These are phyloP conservation scores for Eilema griseolum DNA, from an alignment of 2,888 invertebrate species.

Conservation along the genomic window DNA sequence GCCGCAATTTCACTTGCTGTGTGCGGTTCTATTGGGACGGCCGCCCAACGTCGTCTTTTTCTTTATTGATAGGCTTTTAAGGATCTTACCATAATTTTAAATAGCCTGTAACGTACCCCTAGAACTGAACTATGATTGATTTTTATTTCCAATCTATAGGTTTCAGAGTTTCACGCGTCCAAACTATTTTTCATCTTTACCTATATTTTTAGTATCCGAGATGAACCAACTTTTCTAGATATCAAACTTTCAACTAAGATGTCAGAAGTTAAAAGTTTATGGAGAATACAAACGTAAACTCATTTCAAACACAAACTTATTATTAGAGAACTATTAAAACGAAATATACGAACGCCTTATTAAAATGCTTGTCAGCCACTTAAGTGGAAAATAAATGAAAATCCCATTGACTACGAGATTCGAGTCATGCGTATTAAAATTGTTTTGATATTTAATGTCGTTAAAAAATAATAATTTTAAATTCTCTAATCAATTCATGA, in stretches of 20 bases:
- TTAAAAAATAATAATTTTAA: too few relatives aligned
- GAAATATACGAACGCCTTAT: neutral
- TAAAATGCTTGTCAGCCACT: too few relatives aligned
- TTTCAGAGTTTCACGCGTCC: too few relatives aligned
- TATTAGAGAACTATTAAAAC: neutral
- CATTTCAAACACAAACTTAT: neutral
- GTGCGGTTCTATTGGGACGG: neutral
- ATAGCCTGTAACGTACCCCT: neutral
- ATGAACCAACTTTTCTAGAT: neutral
- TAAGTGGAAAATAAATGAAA: too few relatives aligned
- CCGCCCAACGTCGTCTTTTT: neutral
- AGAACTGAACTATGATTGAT: too few relatives aligned
- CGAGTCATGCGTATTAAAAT: too few relatives aligned
- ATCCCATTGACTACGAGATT: too few relatives aligned
- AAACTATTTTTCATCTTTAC: too few relatives aligned
- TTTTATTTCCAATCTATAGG: too few relatives aligned
- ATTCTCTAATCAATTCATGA: too few relatives aligned
- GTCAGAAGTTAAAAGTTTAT: neutral
- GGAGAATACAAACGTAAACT: neutral
- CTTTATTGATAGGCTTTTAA: neutral
- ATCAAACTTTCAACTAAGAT: neutral
- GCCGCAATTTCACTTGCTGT: neutral
- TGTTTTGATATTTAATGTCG: too few relatives aligned
- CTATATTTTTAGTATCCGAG: neutral
- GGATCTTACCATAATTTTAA: neutral